These are phyloP conservation scores for Eupleurogrammus muticus DNA, from an alignment of 2,797 vertebrate species.

Conservation along the genomic window DNA sequence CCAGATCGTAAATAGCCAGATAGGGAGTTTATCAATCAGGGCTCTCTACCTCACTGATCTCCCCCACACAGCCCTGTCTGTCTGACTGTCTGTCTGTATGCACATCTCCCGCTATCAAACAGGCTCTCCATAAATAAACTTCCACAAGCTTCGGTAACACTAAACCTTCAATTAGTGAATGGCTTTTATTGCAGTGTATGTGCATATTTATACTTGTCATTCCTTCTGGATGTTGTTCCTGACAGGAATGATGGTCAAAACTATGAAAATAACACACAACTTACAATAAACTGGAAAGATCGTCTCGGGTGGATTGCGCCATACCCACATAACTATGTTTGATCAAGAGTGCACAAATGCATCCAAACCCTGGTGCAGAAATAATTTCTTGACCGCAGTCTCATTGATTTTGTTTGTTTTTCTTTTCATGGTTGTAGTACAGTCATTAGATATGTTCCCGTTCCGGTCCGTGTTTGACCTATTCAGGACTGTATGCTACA, in stretches of 20 bases:
- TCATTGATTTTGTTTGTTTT: constrained; percentile 44
- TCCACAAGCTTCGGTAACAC: constrained; percentile 55
- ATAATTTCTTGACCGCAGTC: constrained; percentile 61
- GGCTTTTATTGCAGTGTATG: constrained; percentile 26
- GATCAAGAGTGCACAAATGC: constrained; percentile 12
- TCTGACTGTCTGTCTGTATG: constrained; percentile 71
- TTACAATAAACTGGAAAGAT: constrained; percentile 8
- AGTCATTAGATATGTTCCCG: constrained; percentile 8
- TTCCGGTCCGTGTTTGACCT: constrained; percentile 17
- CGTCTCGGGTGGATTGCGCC: constrained; percentile 5
- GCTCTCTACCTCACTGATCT: constrained; percentile 85
- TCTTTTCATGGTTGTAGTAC: constrained; percentile 12
- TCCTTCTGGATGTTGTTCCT: no score
- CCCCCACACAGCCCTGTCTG: constrained; percentile 87
- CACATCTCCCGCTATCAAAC: constrained; percentile 53
- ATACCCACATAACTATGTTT: constrained; percentile 13
- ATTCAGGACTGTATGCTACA: constrained; percentile 35
- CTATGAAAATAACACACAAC: not conserved
- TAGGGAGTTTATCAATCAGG: constrained; percentile 99
- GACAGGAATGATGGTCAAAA: not conserved
- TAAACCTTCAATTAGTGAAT: constrained; percentile 51
- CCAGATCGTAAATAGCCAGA: constrained; percentile 99
- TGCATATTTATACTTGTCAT: not conserved
- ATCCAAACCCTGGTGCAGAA: constrained; percentile 39
- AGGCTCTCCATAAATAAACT: constrained; percentile 59